Conservation (phyloP, 1,140 invertebrate genomes). For the Drosophila erecta region DNA sequence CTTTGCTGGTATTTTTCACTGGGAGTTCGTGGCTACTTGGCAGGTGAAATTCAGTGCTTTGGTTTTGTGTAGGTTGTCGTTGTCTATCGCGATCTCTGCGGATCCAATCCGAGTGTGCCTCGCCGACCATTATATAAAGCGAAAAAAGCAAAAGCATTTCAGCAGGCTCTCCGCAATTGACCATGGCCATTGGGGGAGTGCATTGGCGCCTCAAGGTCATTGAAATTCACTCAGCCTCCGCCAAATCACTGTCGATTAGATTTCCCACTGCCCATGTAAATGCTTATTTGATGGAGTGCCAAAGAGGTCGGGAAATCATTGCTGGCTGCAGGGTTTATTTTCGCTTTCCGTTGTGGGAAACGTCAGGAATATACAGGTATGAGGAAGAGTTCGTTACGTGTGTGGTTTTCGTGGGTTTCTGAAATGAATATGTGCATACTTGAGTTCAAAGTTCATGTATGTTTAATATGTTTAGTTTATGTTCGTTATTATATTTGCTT, state of each 20-base stretch:
- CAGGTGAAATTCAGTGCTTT: slow-evolving; percentile 45
- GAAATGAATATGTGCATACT: neutral
- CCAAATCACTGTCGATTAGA: slow-evolving; percentile 20
- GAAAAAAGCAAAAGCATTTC: slow-evolving; percentile 31
- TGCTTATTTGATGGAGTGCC: slow-evolving; percentile 26
- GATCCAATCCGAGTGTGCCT: slow-evolving; percentile 35
- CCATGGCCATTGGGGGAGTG: slow-evolving; percentile 39
- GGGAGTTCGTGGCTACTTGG: slow-evolving; percentile 46
- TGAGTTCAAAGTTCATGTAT: no score
- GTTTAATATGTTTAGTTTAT: no score
- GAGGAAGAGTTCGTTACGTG: neutral
- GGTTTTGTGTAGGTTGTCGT: slow-evolving; percentile 35
- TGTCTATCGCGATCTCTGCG: slow-evolving; percentile 28
- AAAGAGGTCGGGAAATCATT: slow-evolving; percentile 17
- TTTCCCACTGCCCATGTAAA: slow-evolving; percentile 2
- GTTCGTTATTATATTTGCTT: no score
- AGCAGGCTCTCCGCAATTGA: slow-evolving; percentile 27
- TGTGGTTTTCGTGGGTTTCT: neutral
- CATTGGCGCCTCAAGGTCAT: slow-evolving; percentile 76
- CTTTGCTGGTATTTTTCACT: slow-evolving; percentile 24
- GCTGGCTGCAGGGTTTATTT: neutral
- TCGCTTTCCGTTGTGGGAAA: slow-evolving; percentile 6
- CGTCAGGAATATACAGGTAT: neutral
- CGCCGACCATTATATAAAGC: slow-evolving; percentile 62
- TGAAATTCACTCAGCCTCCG: slow-evolving; percentile 53